Conservation (phyloP, 2,113 vertebrate genomes). For the Callospermophilus lateralis region DNA sequence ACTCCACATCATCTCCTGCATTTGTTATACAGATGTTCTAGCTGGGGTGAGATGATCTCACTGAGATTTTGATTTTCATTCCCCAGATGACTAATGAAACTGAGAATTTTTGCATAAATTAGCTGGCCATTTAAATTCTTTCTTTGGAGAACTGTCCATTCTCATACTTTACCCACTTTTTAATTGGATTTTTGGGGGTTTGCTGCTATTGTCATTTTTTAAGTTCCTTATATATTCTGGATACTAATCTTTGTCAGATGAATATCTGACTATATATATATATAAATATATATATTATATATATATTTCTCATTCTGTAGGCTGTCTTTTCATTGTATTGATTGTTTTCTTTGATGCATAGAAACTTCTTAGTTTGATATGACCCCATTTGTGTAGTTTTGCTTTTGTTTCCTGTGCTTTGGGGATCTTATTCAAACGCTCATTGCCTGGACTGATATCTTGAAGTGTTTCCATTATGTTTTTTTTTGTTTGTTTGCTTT, state of each 20-base stretch:
- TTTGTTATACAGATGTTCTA: background rate
- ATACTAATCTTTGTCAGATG: background rate
- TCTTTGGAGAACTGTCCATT: background rate
- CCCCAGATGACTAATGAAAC: no score
- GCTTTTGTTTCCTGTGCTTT: background rate
- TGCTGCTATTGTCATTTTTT: background rate
- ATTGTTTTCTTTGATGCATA: background rate
- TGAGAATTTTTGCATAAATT: no score
- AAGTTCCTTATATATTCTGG: background rate
- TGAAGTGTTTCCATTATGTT: background rate
- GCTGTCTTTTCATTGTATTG: background rate
- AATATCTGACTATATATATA: background rate
- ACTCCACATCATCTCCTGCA: background rate
- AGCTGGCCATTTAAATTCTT: background rate
- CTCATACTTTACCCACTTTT: background rate
- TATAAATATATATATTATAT: no score
- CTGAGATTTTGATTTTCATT: background rate
- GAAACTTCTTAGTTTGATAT: background rate
- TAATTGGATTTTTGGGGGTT: background rate
- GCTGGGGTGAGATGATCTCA: background rate
- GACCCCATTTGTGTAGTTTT: background rate
- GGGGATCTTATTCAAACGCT: background rate
- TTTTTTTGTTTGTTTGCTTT: no score
- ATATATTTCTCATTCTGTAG: background rate
- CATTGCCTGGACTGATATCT: background rate